Base-by-base conservation (phyloP, 2,797 vertebrate species). In the Adelosebastes latens region DNA sequence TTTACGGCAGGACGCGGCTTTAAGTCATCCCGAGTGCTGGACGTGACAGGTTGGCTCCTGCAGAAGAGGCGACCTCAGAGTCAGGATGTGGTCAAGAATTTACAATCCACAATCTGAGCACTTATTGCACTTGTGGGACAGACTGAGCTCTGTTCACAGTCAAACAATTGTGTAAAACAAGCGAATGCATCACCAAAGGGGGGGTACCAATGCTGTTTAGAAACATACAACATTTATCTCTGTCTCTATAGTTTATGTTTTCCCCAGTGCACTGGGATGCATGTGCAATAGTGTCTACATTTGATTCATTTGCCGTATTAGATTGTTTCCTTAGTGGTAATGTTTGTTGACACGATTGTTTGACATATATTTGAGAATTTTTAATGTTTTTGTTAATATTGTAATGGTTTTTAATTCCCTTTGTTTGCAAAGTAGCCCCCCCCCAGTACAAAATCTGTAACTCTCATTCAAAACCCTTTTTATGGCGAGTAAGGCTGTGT, bases 11-110 rank as follows among this genome's bases (percentile, higher is more conserved):
- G 73, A 83, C 74, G 56, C 34, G 60, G 62, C 77, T 49, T 81
- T 87, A 89, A 92, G 62, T 91, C 85, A 84, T 73, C 34, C 34
- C 14, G 59, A 31, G 67, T 5, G 70, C 72, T 11, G 79, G 56
- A 72, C 83, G 18, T 73, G 88, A 87, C 76, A 79, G 63, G 46
- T 62, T 59, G 76, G 77, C 82, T 87, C 72, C 63, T 46, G 79
- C 86, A 73, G 65, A 66, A 82, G 67, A 55, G 29, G 49, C 22
- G 34, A 84, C 86, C 86, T 83, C 79, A 74, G 34, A 83, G 75
- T 85, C 79, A 75, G 83, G 79, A 85, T 85, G 84, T 79, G 87
- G 84, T 81, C 66, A 74, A 80, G 36, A 79, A 82, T 89, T 88
- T 85, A 85, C 69, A 76, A 27, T 82, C 64, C 52, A 9, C 31